Evolutionary conservation across 2,888 invertebrate species (phyloP).

Genomic region (Brachylomia viminalis): DNA sequence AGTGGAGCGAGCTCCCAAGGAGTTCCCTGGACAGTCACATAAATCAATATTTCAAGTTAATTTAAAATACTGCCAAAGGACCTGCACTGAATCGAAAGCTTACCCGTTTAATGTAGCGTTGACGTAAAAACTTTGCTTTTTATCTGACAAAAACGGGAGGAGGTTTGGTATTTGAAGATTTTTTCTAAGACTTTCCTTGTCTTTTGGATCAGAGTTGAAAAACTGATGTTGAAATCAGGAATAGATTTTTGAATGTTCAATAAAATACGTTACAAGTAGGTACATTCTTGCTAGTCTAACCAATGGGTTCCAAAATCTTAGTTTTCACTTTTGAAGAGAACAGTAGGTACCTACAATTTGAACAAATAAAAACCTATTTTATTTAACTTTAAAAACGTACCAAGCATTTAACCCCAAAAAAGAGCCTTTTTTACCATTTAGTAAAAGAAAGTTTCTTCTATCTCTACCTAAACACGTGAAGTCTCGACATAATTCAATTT

Average conservation of each 20-base stretch:
- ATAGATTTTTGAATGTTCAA: neutral
- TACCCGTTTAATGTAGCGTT: conserved; percentile 69
- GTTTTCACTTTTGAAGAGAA: no score
- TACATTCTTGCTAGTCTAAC: no score
- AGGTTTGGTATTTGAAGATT: neutral
- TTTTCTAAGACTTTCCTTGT: no score
- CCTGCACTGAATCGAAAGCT: conserved; percentile 74
- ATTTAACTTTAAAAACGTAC: no score
- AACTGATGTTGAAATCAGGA: neutral
- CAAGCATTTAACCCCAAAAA: no score
- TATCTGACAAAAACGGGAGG: neutral
- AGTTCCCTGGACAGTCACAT: conserved; percentile 64
- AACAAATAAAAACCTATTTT: no score
- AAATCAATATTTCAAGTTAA: conserved; percentile 78
- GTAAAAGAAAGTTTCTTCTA: conserved; percentile 28
- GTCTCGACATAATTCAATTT: conserved; percentile 79
- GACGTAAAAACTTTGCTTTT: conserved; percentile 54
- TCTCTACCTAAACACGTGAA: conserved; percentile 64
- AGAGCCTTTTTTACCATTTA: no score
- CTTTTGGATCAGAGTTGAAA: neutral
- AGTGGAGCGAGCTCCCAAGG: conserved; percentile 21
- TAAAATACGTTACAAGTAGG: no score
- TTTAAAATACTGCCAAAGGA: conserved; percentile 79
- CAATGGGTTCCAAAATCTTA: no score
- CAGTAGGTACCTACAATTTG: no score